These are phyloP conservation scores for Melanerpes formicivorus DNA, from an alignment of 2,113 vertebrate genomes.

Conservation along the genomic window DNA sequence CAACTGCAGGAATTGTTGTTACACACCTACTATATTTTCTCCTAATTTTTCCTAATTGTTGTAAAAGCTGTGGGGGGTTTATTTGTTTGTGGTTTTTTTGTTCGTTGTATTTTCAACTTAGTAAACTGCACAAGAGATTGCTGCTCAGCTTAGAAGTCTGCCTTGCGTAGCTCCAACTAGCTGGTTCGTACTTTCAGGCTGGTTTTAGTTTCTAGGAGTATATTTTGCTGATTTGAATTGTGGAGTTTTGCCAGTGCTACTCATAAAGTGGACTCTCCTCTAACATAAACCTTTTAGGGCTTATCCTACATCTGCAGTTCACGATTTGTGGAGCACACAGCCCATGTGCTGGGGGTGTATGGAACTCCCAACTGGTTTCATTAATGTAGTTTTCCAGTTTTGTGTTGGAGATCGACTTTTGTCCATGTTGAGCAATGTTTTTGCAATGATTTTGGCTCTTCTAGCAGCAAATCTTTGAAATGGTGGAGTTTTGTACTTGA, in stretches of 20 bases:
- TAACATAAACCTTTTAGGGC: constrained; percentile 64
- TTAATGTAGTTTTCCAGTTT: constrained; percentile 42
- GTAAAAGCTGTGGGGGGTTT: not conserved
- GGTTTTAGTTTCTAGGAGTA: not conserved
- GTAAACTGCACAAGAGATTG: not conserved
- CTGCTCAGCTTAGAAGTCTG: not conserved
- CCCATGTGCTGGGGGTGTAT: not conserved
- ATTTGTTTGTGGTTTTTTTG: not conserved
- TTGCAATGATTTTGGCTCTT: constrained; percentile 30
- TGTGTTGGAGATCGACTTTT: constrained; percentile 23
- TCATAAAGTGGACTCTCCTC: constrained; percentile 57
- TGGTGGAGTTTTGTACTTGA: not conserved
- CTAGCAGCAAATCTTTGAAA: not conserved
- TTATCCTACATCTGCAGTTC: constrained; percentile 51
- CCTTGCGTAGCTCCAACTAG: not conserved
- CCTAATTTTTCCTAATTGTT: not conserved
- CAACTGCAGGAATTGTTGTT: not conserved
- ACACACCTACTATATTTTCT: not conserved
- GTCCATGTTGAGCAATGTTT: not conserved
- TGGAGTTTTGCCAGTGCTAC: constrained; percentile 44
- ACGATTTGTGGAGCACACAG: not conserved
- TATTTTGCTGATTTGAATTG: not conserved
- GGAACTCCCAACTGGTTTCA: constrained; percentile 52
- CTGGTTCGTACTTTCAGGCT: not conserved
- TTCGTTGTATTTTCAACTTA: not conserved